phyloP scores from a whole-genome alignment of 2,888 invertebrate species.

The Ochlodes sylvanus region DNA sequence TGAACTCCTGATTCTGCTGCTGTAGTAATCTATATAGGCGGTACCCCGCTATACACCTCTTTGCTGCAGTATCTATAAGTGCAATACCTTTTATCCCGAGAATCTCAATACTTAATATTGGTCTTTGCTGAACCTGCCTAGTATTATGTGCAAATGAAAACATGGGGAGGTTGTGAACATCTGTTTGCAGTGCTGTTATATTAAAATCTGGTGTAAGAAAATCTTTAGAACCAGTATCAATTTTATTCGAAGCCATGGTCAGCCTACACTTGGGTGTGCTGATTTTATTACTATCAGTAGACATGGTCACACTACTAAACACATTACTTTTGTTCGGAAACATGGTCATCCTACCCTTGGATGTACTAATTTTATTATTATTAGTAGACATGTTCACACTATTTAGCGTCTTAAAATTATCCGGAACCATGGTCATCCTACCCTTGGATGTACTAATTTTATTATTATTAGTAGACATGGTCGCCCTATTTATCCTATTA shows the following conservation, averaged over 20 bases:
- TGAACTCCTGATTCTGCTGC: not conserved
- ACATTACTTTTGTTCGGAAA: not conserved
- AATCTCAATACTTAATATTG: conserved; percentile 20
- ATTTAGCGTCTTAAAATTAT: not conserved
- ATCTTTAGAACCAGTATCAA: not conserved
- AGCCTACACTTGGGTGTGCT: not conserved
- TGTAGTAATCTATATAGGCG: conserved; percentile 26
- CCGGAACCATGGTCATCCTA: not conserved
- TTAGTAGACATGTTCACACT: not conserved
- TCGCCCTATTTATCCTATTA: not conserved
- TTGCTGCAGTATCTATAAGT: conserved; percentile 33
- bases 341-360: not conserved
- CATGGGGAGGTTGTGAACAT: not conserved
- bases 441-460: not conserved
- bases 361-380: not conserved
- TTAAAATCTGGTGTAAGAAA: not conserved
- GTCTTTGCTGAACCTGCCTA: not conserved
- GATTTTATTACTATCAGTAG: not conserved
- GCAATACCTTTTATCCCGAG: conserved; percentile 16
- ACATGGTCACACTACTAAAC: not conserved
- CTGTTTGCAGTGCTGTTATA: not conserved
- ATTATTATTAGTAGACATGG: not conserved
- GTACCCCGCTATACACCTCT: conserved; percentile 33
- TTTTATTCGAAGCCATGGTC: not conserved
- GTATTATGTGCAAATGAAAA: not conserved